Evolutionary conservation across 2,113 vertebrate species (phyloP), one percentile per base, ranked within the genome.

Genomic region (Chionis minor): DNA sequence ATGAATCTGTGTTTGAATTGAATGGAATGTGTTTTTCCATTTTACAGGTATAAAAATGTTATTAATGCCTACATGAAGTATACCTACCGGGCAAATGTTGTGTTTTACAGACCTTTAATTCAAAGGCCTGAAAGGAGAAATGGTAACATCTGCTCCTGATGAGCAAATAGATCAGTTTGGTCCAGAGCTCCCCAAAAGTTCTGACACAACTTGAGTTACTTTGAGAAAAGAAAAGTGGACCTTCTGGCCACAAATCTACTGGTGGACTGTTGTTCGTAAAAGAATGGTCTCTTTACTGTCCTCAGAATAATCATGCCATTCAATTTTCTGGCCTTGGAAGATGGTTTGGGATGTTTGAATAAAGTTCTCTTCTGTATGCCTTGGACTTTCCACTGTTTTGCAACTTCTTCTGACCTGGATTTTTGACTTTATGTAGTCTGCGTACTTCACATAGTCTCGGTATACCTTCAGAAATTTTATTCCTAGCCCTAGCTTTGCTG

Each of bases 361-460:
- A 49, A 58, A 79, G n/a, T 71, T 93, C 56, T 78, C n/a, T 75
- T 87, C 58, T 79, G 44, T 59, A 4, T 63, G 90, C 70, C 67
- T 95, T 93, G 85, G 67, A 90, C 66, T 97, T 96, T 95, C 88
- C 94, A 81, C 24, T 92, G 40, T 94, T 95, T 93, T 93, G 95
- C 91, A 96, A 94, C 81, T 75, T 66, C 59, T 95, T 54, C 85
- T 94, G 71, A 92, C 63, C 58, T 90, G 91, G 62, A 95, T 94
- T 93, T 93, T 88, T 92, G 8, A 61, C 74, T 90, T 87, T 44
- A 33, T 74, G 65, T 59, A 78, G 45, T 81, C 32, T 89, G 6
- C 61, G 12, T 72, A 54, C 11, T 84, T 81, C 11, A 49, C 23
- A 23, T 49, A 49, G 21, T 49, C n/a, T 88, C 24, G 58, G 6